Evolutionary conservation across 2,888 invertebrate species (phyloP), one percentile per base, ranked within the genome.

Genomic region (Calameuta pallipes): DNA sequence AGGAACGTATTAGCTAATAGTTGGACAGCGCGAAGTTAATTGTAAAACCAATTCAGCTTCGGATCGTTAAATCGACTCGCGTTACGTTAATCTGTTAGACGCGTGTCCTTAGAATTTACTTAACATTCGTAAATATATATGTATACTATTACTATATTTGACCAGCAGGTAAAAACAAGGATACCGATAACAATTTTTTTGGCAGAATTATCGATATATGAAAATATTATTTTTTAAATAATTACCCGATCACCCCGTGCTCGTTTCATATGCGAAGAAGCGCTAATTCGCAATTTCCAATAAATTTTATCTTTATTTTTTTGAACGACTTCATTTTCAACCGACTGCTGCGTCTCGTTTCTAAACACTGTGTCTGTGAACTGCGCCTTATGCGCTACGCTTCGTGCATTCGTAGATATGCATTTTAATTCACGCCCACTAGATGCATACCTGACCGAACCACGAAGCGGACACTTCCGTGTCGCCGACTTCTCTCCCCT

Each of bases 381-480:
- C 56, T 56, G 56, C 56, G 56, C 56, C 9, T 56, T 2, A 23
- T 23, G 56, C 56, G 56, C 56, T 56, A 56, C 56, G 56, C 56
- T 23, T 23, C 56, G 56, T 56, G 56, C 23, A 23, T 56, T 56
- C 56, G 15, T 23, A 56, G 56, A 56, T 56, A 56, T 23, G 56
- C 56, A 56, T 56, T 74, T 75, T 75, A 74, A 80, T 76, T 71
- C 74, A 78, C 78, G 74, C 69, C 74, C 79, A 75, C 69, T 56
- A 56, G 76, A 36, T 74, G 80, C 80, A 80, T 78, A 76, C 75
- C 78, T 78, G 74, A 75, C 77, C 78, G 69, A 73, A 77, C 33
- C 74, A 70, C 70, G 74, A 23, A 56, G 56, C 56, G 23, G 76
- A 34, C 69, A 76, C 78, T 79, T 78, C 81, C 76, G 76, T 79